Conservation (phyloP, 2,888 invertebrate species). For the Cryptus armator region DNA sequence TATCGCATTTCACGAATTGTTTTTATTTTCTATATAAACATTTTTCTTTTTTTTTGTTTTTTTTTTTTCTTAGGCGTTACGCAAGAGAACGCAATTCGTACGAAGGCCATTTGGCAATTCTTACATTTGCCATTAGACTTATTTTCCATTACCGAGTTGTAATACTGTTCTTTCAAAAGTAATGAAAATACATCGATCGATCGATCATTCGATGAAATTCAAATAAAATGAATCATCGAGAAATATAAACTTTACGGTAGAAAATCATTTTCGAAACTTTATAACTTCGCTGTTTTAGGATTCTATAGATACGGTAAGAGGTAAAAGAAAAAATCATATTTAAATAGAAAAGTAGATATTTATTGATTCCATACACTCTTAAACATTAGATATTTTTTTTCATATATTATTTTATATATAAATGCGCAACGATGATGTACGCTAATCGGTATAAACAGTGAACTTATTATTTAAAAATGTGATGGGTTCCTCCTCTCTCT, state of each 20-base stretch:
- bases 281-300: conserved; percentile 5
- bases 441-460: conserved; percentile 71
- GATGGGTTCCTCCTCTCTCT: conserved; percentile 20
- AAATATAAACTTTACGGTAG: background rate
- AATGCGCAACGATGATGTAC: conserved; percentile 67
- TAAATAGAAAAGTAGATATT: conserved; percentile 81
- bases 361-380: conserved; percentile 77
- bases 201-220: conserved; percentile 7
- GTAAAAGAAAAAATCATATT: conserved; percentile 51
- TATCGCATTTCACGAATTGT: conserved; percentile 21
- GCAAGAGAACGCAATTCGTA: conserved; percentile 7
- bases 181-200: conserved; percentile 18
- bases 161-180: conserved; percentile 35
- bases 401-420: conserved; percentile 45
- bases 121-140: conserved; percentile 17
- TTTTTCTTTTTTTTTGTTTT: background rate
- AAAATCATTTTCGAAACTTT: conserved; percentile 14
- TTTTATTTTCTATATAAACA: background rate
- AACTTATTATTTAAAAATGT: conserved; percentile 41
- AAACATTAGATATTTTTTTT: conserved; percentile 62
- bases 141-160: conserved; percentile 8
- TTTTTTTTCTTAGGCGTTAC: background rate
- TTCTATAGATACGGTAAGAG: background rate
- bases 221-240: conserved; percentile 44
- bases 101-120: conserved; percentile 20